These are phyloP conservation scores for Styela clava DNA, from an alignment of 23 tunicate genomes.

Conservation along the genomic window DNA sequence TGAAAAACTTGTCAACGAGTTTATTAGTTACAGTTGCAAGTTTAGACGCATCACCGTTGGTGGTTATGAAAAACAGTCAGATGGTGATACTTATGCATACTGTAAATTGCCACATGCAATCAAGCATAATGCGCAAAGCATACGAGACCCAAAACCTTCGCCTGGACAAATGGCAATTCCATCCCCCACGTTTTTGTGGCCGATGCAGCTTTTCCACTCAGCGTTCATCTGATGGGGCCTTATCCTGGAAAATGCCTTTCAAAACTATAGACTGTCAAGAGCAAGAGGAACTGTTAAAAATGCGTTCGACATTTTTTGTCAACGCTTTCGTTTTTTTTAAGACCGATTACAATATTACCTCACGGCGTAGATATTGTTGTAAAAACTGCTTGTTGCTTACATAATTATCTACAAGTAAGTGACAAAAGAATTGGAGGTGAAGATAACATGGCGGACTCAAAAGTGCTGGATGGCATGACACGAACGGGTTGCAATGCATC, in stretches of 20 bases:
- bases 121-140: not conserved
- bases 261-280: not conserved
- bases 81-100: not conserved
- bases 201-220: not conserved
- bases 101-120: not conserved
- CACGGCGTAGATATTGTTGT: not conserved
- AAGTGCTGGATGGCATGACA: not conserved
- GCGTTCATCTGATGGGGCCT: not conserved
- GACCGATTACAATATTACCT: not conserved
- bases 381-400: not conserved
- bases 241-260: not conserved
- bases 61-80: not conserved
- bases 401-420: not conserved
- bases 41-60: not conserved
- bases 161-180: not conserved
- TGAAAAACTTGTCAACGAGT: not conserved
- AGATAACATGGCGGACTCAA: not conserved
- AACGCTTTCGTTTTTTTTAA: not conserved
- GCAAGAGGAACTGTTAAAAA: not conserved
- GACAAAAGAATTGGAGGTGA: not conserved
- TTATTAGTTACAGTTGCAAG: not conserved
- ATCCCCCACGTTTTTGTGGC: not conserved
- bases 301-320: not conserved
- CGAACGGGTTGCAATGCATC: not conserved
- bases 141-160: not conserved